phyloP scores from a whole-genome alignment of 2,113 vertebrate genomes.

The Propithecus coquereli region DNA sequence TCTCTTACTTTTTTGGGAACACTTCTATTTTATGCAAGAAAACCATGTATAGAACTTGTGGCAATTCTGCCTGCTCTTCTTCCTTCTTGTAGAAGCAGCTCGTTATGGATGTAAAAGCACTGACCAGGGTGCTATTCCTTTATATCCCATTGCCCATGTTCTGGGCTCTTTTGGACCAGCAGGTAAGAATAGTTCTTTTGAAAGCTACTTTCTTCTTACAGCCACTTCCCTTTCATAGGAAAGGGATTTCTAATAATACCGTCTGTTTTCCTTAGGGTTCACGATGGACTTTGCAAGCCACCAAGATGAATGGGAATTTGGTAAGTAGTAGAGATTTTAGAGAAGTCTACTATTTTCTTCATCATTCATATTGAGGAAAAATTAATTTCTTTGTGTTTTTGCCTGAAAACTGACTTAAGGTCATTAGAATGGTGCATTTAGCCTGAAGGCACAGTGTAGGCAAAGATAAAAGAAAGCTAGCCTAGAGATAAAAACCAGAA shows the following conservation, averaged over 20 bases:
- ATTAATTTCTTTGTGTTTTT: constrained; percentile 31
- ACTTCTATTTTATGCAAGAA: background rate
- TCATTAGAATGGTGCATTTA: background rate
- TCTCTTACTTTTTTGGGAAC: background rate
- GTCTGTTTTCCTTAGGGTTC: constrained; percentile 88
- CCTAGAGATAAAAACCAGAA: constrained; percentile 7
- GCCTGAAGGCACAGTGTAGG: background rate
- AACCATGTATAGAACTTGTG: background rate
- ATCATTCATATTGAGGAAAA: background rate
- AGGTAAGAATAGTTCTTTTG: constrained; percentile 83
- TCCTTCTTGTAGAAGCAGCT: constrained; percentile 86
- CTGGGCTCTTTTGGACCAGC: constrained; percentile 99
- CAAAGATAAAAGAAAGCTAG: constrained; percentile 15
- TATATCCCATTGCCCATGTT: constrained; percentile 98
- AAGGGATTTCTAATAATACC: constrained; percentile 17
- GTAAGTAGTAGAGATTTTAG: constrained; percentile 85
- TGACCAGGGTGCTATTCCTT: constrained; percentile 92
- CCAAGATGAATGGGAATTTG: constrained; percentile 94
- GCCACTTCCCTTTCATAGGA: background rate
- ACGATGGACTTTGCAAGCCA: constrained; percentile 97
- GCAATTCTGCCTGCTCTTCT: background rate
- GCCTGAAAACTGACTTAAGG: background rate
- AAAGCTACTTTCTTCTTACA: background rate
- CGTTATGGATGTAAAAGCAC: constrained; percentile 94
- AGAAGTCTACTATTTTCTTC: constrained; percentile 24